These are phyloP conservation scores for Ypsolopha sequella DNA, from an alignment of 2,888 invertebrate genomes.

Conservation along the genomic window DNA sequence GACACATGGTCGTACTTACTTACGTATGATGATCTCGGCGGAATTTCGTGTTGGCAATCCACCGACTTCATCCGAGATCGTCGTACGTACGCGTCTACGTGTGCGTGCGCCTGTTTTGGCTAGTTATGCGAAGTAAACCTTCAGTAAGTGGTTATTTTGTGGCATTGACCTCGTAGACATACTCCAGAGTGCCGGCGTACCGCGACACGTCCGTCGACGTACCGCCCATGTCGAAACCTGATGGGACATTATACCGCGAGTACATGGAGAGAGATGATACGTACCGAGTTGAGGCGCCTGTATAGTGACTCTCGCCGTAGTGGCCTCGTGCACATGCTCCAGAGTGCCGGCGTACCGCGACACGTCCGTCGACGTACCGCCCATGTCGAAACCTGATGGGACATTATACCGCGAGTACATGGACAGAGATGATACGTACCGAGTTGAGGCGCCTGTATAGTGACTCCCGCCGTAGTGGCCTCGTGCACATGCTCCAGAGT, in stretches of 20 bases:
- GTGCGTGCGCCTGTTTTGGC: no score
- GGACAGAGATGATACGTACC: conserved; percentile 20
- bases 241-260: background rate
- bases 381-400: conserved; percentile 87
- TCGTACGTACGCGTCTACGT: no score
- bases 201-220: conserved; percentile 98
- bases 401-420: no score
- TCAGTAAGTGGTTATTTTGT: no score
- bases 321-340: conserved; percentile 97
- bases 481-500: conserved; percentile 97
- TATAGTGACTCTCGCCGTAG: conserved; percentile 97
- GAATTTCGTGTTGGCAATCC: no score
- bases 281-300: conserved; percentile 90
- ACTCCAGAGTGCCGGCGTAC: conserved; percentile 93
- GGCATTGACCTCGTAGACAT: conserved; percentile 98
- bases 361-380: conserved; percentile 97
- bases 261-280: no score
- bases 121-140: no score
- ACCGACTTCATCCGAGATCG: no score
- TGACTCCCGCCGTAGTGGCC: conserved; percentile 97
- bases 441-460: conserved; percentile 96
- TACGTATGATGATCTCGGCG: no score
- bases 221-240: conserved; percentile 94
- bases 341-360: conserved; percentile 93
- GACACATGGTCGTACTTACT: no score